A percentile compares a stretch with the other conserved stretches of the same genome.
Conservation (phyloP, 2,888 invertebrate species). For the Gryllus longicercus region DNA sequence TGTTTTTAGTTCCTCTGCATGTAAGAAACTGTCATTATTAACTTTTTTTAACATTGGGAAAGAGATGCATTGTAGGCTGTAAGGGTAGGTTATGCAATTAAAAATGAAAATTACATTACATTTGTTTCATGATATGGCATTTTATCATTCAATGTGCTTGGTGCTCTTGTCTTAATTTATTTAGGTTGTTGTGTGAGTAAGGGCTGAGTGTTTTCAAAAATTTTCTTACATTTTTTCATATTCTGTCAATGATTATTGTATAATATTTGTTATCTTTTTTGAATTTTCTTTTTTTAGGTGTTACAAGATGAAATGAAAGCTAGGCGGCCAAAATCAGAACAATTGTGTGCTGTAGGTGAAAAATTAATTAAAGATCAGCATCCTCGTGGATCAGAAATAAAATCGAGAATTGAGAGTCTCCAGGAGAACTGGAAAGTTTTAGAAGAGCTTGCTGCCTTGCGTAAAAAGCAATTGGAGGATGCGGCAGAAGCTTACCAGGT, state of each 20-base stretch:
- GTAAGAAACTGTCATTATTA: no score
- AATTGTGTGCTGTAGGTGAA: constrained; percentile 66
- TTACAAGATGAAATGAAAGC: constrained; percentile 84
- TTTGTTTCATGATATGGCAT: no score
- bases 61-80: no score
- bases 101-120: no score
- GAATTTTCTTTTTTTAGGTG: constrained; percentile 35
- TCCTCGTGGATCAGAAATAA: constrained; percentile 76
- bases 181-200: no score
- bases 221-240: not conserved
- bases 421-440: constrained; percentile 86
- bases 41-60: no score
- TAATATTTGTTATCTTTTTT: constrained; percentile 12
- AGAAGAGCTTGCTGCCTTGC: constrained; percentile 71
- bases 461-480: constrained; percentile 75
- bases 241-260: not conserved
- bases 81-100: no score
- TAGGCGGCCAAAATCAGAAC: constrained; percentile 65
- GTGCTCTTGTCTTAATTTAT: no score
- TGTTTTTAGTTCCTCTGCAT: no score
- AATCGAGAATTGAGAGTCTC: constrained; percentile 72
- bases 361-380: constrained; percentile 70
- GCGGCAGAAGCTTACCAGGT: constrained; percentile 90
- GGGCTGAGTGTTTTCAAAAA: no score
- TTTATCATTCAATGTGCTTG: no score